Conservation (phyloP, 2,888 invertebrate genomes). For the Luperina testacea region DNA sequence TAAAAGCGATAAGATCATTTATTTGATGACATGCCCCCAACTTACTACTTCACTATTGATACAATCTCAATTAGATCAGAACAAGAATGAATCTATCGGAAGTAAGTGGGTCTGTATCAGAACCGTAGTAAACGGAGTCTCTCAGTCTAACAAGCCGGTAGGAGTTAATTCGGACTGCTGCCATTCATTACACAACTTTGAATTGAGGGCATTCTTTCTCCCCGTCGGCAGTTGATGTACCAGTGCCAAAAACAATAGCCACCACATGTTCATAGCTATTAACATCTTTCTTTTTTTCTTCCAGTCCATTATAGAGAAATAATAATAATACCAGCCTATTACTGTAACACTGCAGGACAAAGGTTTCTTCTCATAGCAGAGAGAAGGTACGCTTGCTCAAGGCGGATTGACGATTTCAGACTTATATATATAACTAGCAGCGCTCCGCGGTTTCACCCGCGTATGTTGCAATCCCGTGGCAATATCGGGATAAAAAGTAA, state of each 20-base stretch:
- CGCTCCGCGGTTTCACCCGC: too few relatives aligned
- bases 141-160: constrained; percentile 44
- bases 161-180: constrained; percentile 48
- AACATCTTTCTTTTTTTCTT: constrained; percentile 20
- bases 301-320: constrained; percentile 3
- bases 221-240: constrained; percentile 19
- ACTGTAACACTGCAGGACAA: not conserved
- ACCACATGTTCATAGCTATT: constrained; percentile 48
- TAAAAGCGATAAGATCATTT: too few relatives aligned
- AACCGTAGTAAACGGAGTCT: constrained; percentile 40
- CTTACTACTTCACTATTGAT: not conserved
- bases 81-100: constrained; percentile 4
- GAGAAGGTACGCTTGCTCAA: not conserved
- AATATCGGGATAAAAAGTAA: too few relatives aligned
- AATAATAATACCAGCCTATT: not conserved
- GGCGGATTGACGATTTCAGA: not conserved
- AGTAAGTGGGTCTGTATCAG: constrained; percentile 8
- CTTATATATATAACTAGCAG: too few relatives aligned
- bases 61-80: not conserved
- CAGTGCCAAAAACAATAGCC: constrained; percentile 57
- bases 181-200: constrained; percentile 57
- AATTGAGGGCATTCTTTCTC: constrained; percentile 55
- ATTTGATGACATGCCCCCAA: not conserved
- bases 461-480: too few relatives aligned
- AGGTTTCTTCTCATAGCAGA: not conserved